Percentiles rank a stretch among this genome's conserved stretches.
phyloP scores from a whole-genome alignment of 2,113 vertebrate species.

The Struthio camelus region DNA sequence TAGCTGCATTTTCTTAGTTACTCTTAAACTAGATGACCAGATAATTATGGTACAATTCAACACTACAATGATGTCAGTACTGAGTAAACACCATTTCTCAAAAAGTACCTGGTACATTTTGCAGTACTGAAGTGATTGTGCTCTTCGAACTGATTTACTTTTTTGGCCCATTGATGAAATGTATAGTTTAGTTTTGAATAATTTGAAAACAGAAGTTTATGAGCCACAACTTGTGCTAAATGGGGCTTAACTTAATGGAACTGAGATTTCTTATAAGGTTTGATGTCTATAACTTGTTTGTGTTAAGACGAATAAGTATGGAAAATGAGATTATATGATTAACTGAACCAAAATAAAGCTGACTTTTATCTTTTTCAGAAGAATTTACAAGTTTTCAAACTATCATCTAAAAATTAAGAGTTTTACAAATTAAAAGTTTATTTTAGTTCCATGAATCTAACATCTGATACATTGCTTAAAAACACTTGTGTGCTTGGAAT shows the following conservation, averaged over 20 bases:
- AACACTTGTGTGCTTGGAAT: not conserved
- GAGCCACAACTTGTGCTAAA: not conserved
- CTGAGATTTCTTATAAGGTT: not conserved
- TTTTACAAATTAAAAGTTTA: not conserved
- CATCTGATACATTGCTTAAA: not conserved
- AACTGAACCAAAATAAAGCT: not conserved
- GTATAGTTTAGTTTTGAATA: not conserved
- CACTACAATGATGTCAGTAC: not conserved
- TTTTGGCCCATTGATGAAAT: not conserved
- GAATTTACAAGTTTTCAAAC: not conserved
- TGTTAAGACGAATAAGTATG: not conserved
- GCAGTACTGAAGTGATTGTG: not conserved
- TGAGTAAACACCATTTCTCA: not conserved
- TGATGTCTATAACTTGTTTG: not conserved
- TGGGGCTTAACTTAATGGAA: not conserved
- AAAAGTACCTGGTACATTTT: not conserved
- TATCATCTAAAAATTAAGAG: not conserved
- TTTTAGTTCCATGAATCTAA: not conserved
- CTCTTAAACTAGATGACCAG: not conserved
- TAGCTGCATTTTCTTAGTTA: not conserved
- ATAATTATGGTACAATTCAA: not conserved
- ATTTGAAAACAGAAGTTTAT: not conserved
- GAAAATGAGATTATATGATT: not conserved
- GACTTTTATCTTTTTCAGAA: not conserved
- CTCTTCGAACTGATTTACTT: not conserved